Evolutionary conservation across 2,797 vertebrate species (phyloP), one percentile per base, ranked within the genome.

Genomic region (Cephalopachus bancanus): DNA sequence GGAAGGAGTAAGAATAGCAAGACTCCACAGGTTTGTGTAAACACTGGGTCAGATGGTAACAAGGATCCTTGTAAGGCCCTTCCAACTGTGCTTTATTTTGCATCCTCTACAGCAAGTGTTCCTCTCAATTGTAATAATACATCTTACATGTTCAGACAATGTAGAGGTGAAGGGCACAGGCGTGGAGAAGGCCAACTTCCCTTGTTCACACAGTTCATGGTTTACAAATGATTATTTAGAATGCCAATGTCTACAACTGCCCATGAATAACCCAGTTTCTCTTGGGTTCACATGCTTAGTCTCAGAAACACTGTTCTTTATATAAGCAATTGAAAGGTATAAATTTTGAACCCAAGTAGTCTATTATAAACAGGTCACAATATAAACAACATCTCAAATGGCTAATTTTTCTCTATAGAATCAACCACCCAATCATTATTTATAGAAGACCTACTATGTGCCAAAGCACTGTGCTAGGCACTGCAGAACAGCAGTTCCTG

Each of bases 351-450:
- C 67, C 26, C n/a, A 60, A 89, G 57, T 53, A 62, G 88, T 81
- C 53, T 65, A 37, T 95, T 85, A 85, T 51, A 95, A 85, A 95
- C 15, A 93, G 59, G 94, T 57, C 55, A 87, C 12, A 94, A 94
- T 49, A 94, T 67, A 92, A 88, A 28, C 62, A 92, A 57, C 4
- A 89, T 57, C 49, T 96, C 57, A 91, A 57, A 83, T 37, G 87
- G 55, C 22, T 93, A 30, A 33, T 33, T 96, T 96, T 96, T 93
- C 62, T 93, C 30, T 87, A 67, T 89, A 91, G 94, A 97, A 62
- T 83, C 80, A 76, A 94, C 11, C 17, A 55, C 87, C 12, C 49
- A 80, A 67, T 24, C n/a, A 91, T 17, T 72, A 65, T 86, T 87
- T 76, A 84, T 57, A 60, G 5, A 97, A 94, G 49, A 80, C n/a